Conservation (phyloP, 1,140 invertebrate genomes). For the Apis mellifera region DNA sequence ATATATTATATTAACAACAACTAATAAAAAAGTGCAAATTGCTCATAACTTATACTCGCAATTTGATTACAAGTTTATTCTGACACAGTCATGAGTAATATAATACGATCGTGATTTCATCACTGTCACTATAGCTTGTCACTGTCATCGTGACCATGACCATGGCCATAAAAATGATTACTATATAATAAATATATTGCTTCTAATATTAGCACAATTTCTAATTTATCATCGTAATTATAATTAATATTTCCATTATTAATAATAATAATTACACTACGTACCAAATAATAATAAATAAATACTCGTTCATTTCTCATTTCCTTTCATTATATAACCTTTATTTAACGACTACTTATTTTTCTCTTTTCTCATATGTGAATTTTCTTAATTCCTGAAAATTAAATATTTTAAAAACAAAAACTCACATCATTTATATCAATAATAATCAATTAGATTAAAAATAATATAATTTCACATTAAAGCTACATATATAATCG, state of each 20-base stretch:
- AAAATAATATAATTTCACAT: too few species aligned
- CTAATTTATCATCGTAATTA: too few species aligned
- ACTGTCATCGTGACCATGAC: background rate
- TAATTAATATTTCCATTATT: background rate
- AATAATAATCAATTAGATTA: too few species aligned
- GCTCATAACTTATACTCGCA: background rate
- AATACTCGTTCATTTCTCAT: too few species aligned
- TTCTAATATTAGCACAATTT: background rate
- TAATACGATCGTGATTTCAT: constrained; percentile 19
- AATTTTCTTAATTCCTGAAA: too few species aligned
- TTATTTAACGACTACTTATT: too few species aligned
- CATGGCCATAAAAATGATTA: background rate
- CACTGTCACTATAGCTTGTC: constrained; percentile 3
- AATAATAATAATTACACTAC: background rate
- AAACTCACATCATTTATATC: too few species aligned
- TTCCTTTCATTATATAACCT: too few species aligned
- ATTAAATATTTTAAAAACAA: too few species aligned
- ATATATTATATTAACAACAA: background rate
- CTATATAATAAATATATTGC: too few species aligned
- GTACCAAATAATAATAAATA: background rate
- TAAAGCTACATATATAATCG: too few species aligned
- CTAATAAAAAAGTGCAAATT: background rate
- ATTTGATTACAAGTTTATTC: background rate
- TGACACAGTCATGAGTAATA: background rate
- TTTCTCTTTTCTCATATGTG: too few species aligned